Conservation (phyloP, 2,113 vertebrate species). For the Oncorhynchus keta region DNA sequence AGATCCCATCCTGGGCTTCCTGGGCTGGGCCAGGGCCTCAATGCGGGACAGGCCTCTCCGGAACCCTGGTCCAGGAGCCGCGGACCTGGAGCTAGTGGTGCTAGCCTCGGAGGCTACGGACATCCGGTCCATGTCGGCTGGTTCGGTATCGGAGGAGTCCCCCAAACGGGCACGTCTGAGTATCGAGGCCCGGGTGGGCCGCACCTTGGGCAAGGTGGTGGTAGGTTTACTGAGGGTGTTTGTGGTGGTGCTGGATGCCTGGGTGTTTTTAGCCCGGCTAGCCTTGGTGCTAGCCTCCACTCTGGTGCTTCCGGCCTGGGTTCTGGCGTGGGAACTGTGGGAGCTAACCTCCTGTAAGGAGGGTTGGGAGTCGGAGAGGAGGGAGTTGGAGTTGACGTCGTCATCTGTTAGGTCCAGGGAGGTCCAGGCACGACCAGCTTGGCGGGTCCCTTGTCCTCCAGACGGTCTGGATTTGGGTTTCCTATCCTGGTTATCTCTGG, state of each 20-base stretch:
- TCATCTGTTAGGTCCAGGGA: slow-evolving; percentile 93
- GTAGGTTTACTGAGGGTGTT: slow-evolving; percentile 71
- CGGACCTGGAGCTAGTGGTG: slow-evolving; percentile 90
- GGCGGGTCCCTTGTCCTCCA: slow-evolving; percentile 52
- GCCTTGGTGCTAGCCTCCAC: slow-evolving; percentile 68
- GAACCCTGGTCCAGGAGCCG: slow-evolving; percentile 78
- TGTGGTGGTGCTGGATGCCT: slow-evolving; percentile 33
- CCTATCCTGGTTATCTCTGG: slow-evolving; percentile 80
- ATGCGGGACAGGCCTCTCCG: slow-evolving; percentile 86
- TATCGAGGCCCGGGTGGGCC: slow-evolving; percentile 91
- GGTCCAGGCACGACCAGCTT: slow-evolving; percentile 77
- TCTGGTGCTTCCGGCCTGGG: slow-evolving; percentile 61
- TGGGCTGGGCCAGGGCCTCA: slow-evolving; percentile 90
- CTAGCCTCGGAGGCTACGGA: slow-evolving; percentile 96
- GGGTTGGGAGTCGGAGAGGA: slow-evolving; percentile 88
- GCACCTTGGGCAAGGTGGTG: slow-evolving; percentile 81
- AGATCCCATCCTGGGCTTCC: slow-evolving; percentile 87
- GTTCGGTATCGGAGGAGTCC: slow-evolving; percentile 88
- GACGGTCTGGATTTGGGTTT: slow-evolving; percentile 80
- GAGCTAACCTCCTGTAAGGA: slow-evolving; percentile 82
- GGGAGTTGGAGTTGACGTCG: slow-evolving; percentile 87
- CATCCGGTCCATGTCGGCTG: slow-evolving; percentile 87
- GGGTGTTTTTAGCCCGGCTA: slow-evolving; percentile 59
- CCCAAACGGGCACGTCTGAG: slow-evolving; percentile 88
- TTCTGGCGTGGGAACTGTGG: slow-evolving; percentile 76